phyloP scores from a whole-genome alignment of 2,113 vertebrate genomes.

The Centropus bengalensis region DNA sequence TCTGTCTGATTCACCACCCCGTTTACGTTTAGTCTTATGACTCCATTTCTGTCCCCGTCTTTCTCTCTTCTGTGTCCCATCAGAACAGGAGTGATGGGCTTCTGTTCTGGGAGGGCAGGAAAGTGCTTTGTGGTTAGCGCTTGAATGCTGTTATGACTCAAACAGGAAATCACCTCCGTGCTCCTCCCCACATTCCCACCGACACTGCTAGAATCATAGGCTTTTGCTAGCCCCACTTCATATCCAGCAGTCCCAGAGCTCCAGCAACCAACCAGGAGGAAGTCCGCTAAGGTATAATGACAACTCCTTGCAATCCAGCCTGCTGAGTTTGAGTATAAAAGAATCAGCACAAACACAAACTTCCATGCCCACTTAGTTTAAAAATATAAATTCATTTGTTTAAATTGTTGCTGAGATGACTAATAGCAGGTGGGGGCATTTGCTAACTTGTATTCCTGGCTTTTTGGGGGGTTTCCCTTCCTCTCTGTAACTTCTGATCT shows the following conservation, averaged over 20 bases:
- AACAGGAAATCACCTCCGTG: slow-evolving; percentile 24
- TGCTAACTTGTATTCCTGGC: neutral
- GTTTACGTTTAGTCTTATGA: neutral
- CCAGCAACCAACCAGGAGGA: neutral
- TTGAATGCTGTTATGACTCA: neutral
- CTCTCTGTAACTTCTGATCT: neutral
- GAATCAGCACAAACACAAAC: neutral
- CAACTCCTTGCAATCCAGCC: neutral
- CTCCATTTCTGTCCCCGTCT: neutral
- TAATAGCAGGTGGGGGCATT: neutral
- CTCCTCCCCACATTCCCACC: slow-evolving; percentile 36
- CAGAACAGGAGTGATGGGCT: neutral
- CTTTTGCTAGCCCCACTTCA: neutral
- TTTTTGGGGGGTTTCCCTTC: neutral
- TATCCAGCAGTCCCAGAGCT: fast-evolving
- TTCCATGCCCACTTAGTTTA: neutral
- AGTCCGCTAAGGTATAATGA: neutral
- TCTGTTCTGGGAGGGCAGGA: neutral
- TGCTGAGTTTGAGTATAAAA: neutral
- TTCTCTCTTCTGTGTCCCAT: neutral
- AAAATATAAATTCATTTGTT: neutral
- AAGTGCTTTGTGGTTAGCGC: slow-evolving; percentile 15
- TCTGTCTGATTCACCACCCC: neutral
- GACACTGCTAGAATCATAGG: neutral
- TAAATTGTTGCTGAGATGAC: neutral